phyloP scores from a whole-genome alignment of 2,888 invertebrate species.

The Salticus scenicus region DNA sequence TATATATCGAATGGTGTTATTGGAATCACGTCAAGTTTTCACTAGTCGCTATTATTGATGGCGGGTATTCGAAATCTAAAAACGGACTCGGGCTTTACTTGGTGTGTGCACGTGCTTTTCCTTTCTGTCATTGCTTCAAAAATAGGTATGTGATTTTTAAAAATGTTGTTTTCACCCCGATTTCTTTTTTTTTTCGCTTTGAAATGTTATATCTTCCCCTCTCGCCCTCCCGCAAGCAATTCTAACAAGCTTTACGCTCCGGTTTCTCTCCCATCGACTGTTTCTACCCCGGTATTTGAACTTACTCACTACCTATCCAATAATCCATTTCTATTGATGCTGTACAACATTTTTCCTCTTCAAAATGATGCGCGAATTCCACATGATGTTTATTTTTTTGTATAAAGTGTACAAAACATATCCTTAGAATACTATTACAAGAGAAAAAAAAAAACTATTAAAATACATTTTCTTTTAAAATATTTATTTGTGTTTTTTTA shows the following conservation, averaged over 20 bases:
- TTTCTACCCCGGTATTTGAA: conserved; percentile 32
- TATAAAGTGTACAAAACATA: no score
- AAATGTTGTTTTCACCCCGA: not conserved
- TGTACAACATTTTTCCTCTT: no score
- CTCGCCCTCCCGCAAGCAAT: not conserved
- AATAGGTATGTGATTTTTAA: conserved; percentile 41
- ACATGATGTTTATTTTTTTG: no score
- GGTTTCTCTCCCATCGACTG: conserved; percentile 12
- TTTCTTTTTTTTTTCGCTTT: not conserved
- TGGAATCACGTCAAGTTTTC: not conserved
- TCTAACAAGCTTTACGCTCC: conserved; percentile 21
- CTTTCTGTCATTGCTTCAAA: conserved; percentile 26
- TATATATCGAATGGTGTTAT: conserved; percentile 22
- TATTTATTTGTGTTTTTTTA: no score
- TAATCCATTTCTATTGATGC: no score
- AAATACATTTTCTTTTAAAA: no score
- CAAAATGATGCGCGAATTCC: no score
- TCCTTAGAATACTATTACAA: no score
- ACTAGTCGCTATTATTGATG: conserved; percentile 27
- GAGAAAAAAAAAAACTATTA: no score
- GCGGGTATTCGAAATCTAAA: conserved; percentile 28
- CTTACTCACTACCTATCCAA: not conserved
- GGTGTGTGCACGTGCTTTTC: conserved; percentile 51
- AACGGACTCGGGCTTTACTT: conserved; percentile 23
- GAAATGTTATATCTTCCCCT: no score